Conservation (phyloP, 2,888 invertebrate genomes). For the Norana najaformis region DNA sequence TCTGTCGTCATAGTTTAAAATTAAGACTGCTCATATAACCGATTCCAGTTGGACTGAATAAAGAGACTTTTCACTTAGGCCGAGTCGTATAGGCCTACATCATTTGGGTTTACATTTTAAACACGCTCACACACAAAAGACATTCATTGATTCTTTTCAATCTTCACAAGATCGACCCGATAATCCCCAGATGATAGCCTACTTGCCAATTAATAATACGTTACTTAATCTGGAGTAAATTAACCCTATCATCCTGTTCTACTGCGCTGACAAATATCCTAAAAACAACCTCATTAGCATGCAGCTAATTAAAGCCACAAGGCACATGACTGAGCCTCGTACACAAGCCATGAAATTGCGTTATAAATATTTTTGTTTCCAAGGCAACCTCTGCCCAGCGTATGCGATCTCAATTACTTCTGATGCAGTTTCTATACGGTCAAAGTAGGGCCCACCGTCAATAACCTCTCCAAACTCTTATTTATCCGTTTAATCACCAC, state of each 20-base stretch:
- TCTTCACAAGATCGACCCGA: not conserved
- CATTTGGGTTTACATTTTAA: no score
- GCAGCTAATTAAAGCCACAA: not conserved
- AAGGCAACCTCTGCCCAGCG: not conserved
- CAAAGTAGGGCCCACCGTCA: not conserved
- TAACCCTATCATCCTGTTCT: not conserved
- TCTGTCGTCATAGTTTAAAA: not conserved
- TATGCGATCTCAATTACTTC: not conserved
- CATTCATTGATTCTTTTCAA: no score
- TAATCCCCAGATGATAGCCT: not conserved
- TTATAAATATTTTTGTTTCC: not conserved
- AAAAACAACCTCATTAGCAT: not conserved
- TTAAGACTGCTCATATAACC: not conserved
- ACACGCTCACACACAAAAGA: no score
- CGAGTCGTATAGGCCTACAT: no score
- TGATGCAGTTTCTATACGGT: not conserved
- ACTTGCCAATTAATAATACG: not conserved
- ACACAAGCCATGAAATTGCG: not conserved
- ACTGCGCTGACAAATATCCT: not conserved
- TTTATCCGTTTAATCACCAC: constrained; percentile 20
- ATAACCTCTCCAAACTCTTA: constrained; percentile 3
- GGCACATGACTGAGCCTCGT: not conserved
- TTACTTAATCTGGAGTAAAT: not conserved
- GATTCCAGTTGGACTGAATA: not conserved
- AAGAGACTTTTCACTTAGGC: not conserved